phyloP scores from a whole-genome alignment of 2,888 invertebrate species.

The Cactoblastis cactorum region DNA sequence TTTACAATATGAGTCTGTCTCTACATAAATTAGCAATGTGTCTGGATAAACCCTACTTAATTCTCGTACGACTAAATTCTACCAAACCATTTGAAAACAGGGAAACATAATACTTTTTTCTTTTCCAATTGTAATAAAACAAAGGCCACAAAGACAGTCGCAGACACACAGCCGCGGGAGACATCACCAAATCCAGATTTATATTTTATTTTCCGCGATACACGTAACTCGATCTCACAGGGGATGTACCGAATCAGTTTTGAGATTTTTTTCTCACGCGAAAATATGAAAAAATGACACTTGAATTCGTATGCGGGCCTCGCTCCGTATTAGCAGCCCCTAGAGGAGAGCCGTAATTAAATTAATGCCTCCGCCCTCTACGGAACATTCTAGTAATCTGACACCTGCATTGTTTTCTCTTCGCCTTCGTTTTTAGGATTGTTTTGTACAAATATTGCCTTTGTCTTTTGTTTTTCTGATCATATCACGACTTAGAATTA shows the following conservation, averaged over 20 bases:
- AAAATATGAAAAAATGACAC: constrained; percentile 77
- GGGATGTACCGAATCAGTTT: constrained; percentile 69
- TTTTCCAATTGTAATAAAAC: too few species aligned
- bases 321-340: constrained; percentile 71
- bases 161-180: constrained; percentile 25
- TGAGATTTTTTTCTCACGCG: constrained; percentile 78
- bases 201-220: constrained; percentile 52
- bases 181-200: constrained; percentile 55
- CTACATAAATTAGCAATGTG: too few species aligned
- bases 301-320: constrained; percentile 65
- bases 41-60: too few species aligned
- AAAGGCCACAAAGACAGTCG: constrained; percentile 8
- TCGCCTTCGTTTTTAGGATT: constrained; percentile 41
- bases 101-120: too few species aligned
- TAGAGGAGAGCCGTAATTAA: constrained; percentile 71
- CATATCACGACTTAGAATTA: background rate
- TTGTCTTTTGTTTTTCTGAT: background rate
- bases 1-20: too few species aligned
- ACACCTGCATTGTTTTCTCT: constrained; percentile 75
- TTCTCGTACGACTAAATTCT: too few species aligned
- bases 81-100: too few species aligned
- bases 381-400: constrained; percentile 66
- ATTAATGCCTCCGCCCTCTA: constrained; percentile 75
- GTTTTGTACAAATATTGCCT: constrained; percentile 25
- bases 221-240: constrained; percentile 65